Conservation (phyloP, 1,140 invertebrate genomes). For the Drosophila nigrodunni region DNA sequence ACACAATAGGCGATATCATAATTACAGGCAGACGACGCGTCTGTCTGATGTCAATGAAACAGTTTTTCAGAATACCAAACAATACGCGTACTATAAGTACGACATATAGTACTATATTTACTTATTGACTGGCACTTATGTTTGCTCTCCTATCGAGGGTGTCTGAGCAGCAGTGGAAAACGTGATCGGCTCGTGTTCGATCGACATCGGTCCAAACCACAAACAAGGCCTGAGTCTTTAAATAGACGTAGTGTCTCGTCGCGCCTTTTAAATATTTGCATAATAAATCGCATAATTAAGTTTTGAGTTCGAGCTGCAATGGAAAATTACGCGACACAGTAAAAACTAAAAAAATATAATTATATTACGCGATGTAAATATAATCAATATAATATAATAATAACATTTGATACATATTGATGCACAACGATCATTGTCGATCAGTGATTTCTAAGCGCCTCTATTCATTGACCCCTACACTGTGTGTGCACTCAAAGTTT, state of each 20-base stretch:
- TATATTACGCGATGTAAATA: constrained; percentile 41
- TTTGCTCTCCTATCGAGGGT: constrained; percentile 34
- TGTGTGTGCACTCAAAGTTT: not conserved
- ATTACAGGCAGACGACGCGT: constrained; percentile 44
- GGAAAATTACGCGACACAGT: constrained; percentile 40
- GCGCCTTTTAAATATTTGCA: constrained; percentile 62
- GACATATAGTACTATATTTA: constrained; percentile 2
- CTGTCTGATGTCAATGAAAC: constrained; percentile 48
- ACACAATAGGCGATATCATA: constrained; percentile 46
- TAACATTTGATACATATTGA: constrained; percentile 25
- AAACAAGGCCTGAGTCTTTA: constrained; percentile 57
- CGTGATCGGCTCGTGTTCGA: constrained; percentile 70
- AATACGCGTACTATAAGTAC: constrained; percentile 7
- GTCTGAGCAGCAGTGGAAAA: constrained; percentile 64
- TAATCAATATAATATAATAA: constrained; percentile 14
- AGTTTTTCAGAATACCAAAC: constrained; percentile 20
- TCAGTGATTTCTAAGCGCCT: constrained; percentile 39
- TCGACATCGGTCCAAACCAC: constrained; percentile 45
- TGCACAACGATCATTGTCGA: constrained; percentile 17
- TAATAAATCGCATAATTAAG: constrained; percentile 82
- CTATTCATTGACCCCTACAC: constrained; percentile 48
- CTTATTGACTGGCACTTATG: not conserved
- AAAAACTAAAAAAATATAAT: not conserved
- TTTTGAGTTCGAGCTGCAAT: constrained; percentile 45
- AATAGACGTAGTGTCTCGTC: constrained; percentile 50